A percentile compares a stretch with the other conserved stretches of the same genome.
Conservation (phyloP, 37 sponge, comb jelly and placozoan genomes). For the Agelas oroides region DNA sequence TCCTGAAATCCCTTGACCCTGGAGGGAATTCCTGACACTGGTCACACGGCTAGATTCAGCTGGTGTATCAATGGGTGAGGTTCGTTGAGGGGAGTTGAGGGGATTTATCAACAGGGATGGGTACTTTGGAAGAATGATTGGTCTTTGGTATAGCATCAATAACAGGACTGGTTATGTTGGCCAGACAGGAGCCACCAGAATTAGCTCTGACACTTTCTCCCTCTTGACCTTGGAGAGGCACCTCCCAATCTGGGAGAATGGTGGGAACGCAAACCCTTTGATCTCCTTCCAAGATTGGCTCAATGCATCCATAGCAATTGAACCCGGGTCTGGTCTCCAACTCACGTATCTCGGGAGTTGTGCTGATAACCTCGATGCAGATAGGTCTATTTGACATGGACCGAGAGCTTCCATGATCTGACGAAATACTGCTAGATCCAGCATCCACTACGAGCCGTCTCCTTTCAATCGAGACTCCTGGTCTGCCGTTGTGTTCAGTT, state of each 20-base stretch:
- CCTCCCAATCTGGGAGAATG: conserved; percentile 37
- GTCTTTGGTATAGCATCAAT: too few relatives aligned
- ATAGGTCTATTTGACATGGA: conserved; percentile 27
- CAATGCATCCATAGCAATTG: conserved; percentile 10
- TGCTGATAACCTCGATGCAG: conserved; percentile 12
- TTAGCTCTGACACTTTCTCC: not conserved
- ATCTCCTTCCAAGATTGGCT: not conserved
- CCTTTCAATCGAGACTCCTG: not conserved
- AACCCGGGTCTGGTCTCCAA: conserved; percentile 26
- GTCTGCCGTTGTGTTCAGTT: not conserved
- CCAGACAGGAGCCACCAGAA: not conserved
- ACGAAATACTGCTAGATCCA: not conserved
- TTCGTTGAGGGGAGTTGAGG: too few relatives aligned
- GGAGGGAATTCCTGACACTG: not conserved
- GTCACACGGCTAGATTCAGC: not conserved
- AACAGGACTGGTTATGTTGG: not conserved
- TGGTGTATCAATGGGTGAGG: not conserved
- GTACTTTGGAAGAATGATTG: too few relatives aligned
- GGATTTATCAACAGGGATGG: too few relatives aligned
- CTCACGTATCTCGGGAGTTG: conserved; percentile 24
- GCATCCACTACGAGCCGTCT: not conserved
- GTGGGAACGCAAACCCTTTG: not conserved
- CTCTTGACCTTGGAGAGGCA: not conserved
- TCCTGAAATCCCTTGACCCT: not conserved
- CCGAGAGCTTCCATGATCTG: not conserved